A percentile compares a stretch with the other conserved stretches of the same genome.
Evolutionary conservation across 2,888 invertebrate species (phyloP).

Genomic region (Orthosia cruda): DNA sequence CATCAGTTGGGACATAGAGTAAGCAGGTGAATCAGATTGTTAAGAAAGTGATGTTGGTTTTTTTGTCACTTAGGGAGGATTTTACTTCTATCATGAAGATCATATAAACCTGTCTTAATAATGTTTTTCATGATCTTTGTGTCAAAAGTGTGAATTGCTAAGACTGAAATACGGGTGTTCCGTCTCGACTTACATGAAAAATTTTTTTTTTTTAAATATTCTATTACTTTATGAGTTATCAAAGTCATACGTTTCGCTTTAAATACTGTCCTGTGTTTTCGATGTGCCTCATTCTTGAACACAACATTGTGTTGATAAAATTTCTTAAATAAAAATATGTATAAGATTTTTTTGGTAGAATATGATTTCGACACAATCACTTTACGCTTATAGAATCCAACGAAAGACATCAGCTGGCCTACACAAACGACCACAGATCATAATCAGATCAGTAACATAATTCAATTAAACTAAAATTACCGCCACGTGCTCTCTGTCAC

Average conservation of each 20-base stretch:
- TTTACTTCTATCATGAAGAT: not conserved
- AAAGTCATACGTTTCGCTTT: too few species aligned
- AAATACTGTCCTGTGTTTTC: too few species aligned
- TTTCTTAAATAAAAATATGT: not conserved
- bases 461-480: conserved; percentile 48
- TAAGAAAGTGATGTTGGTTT: not conserved
- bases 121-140: too few species aligned
- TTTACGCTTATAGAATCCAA: not conserved
- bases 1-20: too few species aligned
- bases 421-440: conserved; percentile 13
- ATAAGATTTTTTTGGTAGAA: not conserved
- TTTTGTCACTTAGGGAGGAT: not conserved
- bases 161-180: too few species aligned
- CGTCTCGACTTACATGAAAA: too few species aligned
- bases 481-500: conserved; percentile 37
- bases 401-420: conserved; percentile 29
- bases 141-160: too few species aligned
- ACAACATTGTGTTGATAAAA: too few species aligned
- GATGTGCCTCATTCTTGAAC: too few species aligned
- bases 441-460: conserved; percentile 10
- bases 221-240: too few species aligned
- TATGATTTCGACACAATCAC: not conserved
- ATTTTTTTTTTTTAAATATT: too few species aligned
- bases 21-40: not conserved
- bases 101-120: too few species aligned